These are phyloP conservation scores for Sebastes reedi DNA, from an alignment of 2,797 vertebrate genomes.

Conservation along the genomic window DNA sequence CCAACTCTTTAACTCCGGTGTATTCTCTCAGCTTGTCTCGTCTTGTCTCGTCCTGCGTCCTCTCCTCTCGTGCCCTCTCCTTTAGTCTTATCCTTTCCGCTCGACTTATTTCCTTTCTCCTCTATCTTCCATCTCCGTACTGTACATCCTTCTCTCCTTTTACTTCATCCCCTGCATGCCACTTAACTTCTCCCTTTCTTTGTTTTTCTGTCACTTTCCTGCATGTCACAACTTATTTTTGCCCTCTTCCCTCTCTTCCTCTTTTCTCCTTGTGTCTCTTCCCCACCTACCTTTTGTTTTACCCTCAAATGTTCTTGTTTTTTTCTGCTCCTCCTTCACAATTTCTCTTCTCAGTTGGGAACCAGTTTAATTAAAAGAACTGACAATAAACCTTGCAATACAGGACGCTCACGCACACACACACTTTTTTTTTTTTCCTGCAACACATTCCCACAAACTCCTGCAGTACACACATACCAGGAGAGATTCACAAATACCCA, in stretches of 20 bases:
- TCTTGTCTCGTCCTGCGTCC: not conserved
- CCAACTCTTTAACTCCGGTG: not conserved
- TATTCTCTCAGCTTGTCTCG: not conserved
- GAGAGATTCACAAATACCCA: not conserved
- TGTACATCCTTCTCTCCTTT: not conserved
- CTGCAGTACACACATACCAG: not conserved
- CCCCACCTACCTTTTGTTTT: not conserved
- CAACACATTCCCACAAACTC: not conserved
- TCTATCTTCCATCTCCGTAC: not conserved
- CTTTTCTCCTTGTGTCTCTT: not conserved
- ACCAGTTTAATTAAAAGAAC: slow-evolving; percentile 38
- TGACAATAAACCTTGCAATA: slow-evolving; percentile 15
- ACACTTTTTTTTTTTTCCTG: not conserved
- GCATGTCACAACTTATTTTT: not conserved
- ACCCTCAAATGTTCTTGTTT: not conserved
- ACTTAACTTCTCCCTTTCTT: not conserved
- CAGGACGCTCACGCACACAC: not conserved
- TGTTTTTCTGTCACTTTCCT: not conserved
- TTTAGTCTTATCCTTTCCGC: not conserved
- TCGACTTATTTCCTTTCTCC: not conserved
- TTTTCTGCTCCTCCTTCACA: not conserved
- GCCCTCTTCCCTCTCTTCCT: not conserved
- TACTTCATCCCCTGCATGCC: not conserved
- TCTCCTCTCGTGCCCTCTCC: not conserved
- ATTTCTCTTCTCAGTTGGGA: slow-evolving; percentile 25